These are phyloP conservation scores for Polypterus senegalus DNA, from an alignment of 2,113 vertebrate species.

Conservation along the genomic window DNA sequence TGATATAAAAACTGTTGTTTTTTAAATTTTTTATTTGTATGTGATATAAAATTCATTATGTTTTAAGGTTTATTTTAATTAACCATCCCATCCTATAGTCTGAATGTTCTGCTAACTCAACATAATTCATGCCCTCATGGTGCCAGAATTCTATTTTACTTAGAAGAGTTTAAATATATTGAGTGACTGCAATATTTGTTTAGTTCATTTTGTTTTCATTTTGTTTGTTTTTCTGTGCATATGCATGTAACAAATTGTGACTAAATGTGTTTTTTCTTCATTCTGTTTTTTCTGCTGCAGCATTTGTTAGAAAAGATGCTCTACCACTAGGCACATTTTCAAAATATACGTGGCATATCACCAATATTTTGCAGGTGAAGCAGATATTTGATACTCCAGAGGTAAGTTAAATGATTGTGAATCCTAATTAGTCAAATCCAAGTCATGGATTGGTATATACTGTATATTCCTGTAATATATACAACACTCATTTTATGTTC, in stretches of 20 bases:
- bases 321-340: conserved; percentile 70
- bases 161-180: no score
- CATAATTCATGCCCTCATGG: no score
- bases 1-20: no score
- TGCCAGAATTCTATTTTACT: no score
- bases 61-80: no score
- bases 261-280: background rate
- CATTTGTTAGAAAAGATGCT: conserved; percentile 65
- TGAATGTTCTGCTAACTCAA: no score
- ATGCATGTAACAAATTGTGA: background rate
- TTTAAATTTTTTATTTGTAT: no score
- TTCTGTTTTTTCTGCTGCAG: conserved; percentile 33
- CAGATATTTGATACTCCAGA: conserved; percentile 79
- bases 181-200: background rate
- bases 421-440: background rate
- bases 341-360: conserved; percentile 87
- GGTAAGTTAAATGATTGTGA: conserved; percentile 39
- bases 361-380: conserved; percentile 70
- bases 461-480: no score
- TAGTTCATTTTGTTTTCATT: background rate
- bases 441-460: no score
- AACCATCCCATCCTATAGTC: no score
- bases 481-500: no score
- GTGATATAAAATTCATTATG: no score
- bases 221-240: background rate